Conservation (phyloP, 2,888 invertebrate genomes). For the Oxycera nigricornis region DNA sequence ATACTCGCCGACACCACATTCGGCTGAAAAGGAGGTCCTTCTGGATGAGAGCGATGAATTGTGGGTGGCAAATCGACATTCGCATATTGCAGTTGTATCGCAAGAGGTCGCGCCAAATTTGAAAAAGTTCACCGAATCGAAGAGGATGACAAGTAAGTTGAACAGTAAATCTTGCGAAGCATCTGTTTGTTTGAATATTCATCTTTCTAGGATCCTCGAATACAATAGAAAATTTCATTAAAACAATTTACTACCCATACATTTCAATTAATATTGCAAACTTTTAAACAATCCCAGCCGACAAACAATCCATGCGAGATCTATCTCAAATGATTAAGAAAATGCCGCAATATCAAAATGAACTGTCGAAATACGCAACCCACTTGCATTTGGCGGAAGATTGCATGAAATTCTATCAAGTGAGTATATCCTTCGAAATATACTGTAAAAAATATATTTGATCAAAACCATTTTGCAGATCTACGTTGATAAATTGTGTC, state of each 20-base stretch:
- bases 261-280: too few species aligned
- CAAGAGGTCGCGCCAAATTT: slow-evolving; percentile 97
- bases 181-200: too few species aligned
- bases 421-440: too few species aligned
- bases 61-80: slow-evolving; percentile 97
- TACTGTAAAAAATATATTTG: too few species aligned
- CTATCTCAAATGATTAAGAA: slow-evolving; percentile 99
- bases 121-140: slow-evolving; percentile 96
- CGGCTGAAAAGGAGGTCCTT: slow-evolving; percentile 89
- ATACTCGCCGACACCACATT: slow-evolving; percentile 87
- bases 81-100: slow-evolving; percentile 98
- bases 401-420: slow-evolving; percentile 96
- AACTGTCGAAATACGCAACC: slow-evolving; percentile 97
- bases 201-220: too few species aligned
- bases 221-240: too few species aligned
- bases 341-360: slow-evolving; percentile 99
- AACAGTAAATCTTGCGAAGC: background rate
- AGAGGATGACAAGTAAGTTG: slow-evolving; percentile 71
- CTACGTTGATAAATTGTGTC: slow-evolving; percentile 93
- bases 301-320: slow-evolving; percentile 96
- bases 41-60: slow-evolving; percentile 99
- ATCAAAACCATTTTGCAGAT: slow-evolving; percentile 66
- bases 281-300: slow-evolving; percentile 72
- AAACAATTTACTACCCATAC: too few species aligned
- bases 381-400: slow-evolving; percentile 98